These are phyloP conservation scores for Borostomias antarcticus DNA, from an alignment of 2,797 vertebrate genomes.

Conservation along the genomic window DNA sequence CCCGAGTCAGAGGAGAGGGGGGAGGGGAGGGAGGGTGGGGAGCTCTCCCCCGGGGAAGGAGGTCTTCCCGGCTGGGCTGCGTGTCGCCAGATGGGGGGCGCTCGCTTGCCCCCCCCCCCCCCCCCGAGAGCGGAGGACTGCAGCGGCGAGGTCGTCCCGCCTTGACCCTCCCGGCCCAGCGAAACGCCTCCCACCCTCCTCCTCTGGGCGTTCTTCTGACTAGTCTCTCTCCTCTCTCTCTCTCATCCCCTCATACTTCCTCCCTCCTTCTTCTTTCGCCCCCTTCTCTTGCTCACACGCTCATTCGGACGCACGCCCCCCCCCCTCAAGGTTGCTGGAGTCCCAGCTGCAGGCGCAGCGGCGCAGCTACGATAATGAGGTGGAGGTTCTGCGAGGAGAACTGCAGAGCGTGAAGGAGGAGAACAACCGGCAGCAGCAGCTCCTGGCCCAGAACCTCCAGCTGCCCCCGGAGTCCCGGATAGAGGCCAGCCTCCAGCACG, in stretches of 20 bases:
- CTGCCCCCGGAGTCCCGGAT: conserved; percentile 95
- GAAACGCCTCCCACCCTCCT: conserved; percentile 1
- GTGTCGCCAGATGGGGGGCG: conserved; percentile 45
- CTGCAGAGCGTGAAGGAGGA: conserved; percentile 95
- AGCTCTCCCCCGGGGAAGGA: not conserved
- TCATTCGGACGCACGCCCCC: not conserved
- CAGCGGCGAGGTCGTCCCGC: not conserved
- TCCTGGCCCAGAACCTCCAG: conserved; percentile 95
- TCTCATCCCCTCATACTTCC: not conserved
- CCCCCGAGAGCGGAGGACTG: conserved; percentile 21
- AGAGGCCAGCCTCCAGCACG: conserved; percentile 96
- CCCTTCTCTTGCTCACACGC: not conserved
- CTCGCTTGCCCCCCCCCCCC: no score
- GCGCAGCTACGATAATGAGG: conserved; percentile 86
- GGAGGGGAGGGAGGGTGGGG: not conserved
- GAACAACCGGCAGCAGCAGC: conserved; percentile 96
- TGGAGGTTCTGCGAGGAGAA: conserved; percentile 88
- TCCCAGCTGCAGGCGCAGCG: conserved; percentile 93
- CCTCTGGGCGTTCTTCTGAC: not conserved
- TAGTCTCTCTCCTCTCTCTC: not conserved
- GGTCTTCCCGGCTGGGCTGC: conserved; percentile 19
- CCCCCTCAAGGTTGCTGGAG: conserved; percentile 84
- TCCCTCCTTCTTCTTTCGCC: not conserved
- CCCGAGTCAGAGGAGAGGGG: conserved; percentile 6
- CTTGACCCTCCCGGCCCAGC: not conserved